phyloP scores from a whole-genome alignment of 1,140 invertebrate species.

The Eriocheir sinensis region DNA sequence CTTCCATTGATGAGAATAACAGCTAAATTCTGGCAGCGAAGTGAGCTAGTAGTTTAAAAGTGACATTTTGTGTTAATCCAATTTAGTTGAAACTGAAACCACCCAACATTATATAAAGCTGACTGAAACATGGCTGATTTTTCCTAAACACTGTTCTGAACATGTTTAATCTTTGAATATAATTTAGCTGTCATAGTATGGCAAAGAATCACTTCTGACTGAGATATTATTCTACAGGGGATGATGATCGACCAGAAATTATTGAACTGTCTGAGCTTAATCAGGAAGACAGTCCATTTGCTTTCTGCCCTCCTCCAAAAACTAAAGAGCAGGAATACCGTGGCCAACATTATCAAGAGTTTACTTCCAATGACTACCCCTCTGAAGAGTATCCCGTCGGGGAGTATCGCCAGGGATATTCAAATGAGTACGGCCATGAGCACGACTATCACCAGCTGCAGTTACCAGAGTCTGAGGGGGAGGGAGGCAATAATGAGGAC shows the following conservation, averaged over 20 bases:
- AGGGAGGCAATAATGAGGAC: constrained; percentile 71
- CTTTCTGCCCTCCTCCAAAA: constrained; percentile 41
- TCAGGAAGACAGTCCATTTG: constrained; percentile 58
- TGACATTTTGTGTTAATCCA: too few relatives aligned
- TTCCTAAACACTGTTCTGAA: neutral
- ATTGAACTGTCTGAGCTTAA: constrained; percentile 75
- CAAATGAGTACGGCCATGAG: constrained; percentile 59
- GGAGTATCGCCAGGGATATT: constrained; percentile 57
- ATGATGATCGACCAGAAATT: constrained; percentile 74
- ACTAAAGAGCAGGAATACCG: constrained; percentile 20
- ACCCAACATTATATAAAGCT: neutral
- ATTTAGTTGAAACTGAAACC: neutral
- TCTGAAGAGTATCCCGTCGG: constrained; percentile 47
- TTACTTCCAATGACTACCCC: constrained; percentile 1
- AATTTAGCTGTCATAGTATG: neutral
- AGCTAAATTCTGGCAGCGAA: too few relatives aligned
- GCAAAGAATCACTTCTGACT: neutral
- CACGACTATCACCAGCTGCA: constrained; percentile 70
- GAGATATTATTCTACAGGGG: constrained; percentile 41
- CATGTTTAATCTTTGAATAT: neutral
- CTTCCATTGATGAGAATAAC: too few relatives aligned
- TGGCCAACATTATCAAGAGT: constrained; percentile 46
- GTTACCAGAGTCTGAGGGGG: constrained; percentile 68
- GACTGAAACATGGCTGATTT: neutral
- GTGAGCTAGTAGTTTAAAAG: too few relatives aligned